Percentiles rank a stretch among this genome's conserved stretches.
These are phyloP conservation scores for Agonum fuliginosum DNA, from an alignment of 2,888 invertebrate species.

Conservation along the genomic window DNA sequence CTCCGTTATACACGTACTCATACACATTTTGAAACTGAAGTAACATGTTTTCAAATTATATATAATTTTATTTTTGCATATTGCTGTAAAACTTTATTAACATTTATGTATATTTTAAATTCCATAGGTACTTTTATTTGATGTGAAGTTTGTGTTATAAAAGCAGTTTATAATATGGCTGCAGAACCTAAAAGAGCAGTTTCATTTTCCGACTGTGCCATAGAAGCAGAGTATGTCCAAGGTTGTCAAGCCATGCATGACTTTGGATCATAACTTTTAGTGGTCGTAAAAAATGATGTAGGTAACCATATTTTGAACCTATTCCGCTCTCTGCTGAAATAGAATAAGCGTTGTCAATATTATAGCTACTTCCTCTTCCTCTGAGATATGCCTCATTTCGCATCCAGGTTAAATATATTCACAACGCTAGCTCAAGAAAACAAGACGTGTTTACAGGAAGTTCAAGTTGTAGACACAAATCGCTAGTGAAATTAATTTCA, in stretches of 20 bases:
- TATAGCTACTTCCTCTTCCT: constrained; percentile 18
- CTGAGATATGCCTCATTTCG: background rate
- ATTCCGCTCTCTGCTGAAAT: background rate
- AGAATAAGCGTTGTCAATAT: constrained; percentile 24
- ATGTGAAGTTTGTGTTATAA: constrained; percentile 8
- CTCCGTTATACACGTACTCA: too few relatives aligned
- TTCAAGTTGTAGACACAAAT: background rate
- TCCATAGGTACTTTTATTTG: background rate
- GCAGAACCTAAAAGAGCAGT: constrained; percentile 4
- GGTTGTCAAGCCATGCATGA: constrained; percentile 32
- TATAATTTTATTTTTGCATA: too few relatives aligned
- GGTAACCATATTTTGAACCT: constrained; percentile 23
- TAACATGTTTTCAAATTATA: too few relatives aligned
- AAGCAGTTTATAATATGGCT: constrained; percentile 23
- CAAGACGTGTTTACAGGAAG: background rate
- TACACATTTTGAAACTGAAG: too few relatives aligned
- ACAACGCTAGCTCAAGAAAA: background rate
- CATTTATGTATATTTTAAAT: too few relatives aligned
- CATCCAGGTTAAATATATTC: background rate
- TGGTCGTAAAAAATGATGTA: constrained; percentile 7
- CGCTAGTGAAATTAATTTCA: too few relatives aligned
- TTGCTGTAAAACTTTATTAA: too few relatives aligned
- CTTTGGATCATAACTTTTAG: constrained; percentile 32
- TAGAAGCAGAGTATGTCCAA: constrained; percentile 1
- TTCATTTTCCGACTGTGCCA: constrained; percentile 22